Base-by-base conservation (phyloP, 2,888 invertebrate species). In the Harpalus rubripes region DNA sequence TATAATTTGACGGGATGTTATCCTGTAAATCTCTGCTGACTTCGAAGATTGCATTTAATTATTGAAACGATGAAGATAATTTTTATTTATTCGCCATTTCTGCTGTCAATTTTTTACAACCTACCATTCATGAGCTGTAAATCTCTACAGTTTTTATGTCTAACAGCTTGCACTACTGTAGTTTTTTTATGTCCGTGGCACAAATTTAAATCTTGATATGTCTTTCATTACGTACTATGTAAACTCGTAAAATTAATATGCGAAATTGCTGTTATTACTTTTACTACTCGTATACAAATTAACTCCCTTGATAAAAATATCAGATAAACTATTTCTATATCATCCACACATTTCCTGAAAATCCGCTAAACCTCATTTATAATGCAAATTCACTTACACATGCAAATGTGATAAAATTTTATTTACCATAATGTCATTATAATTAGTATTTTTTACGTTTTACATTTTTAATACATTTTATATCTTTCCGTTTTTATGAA, bases 1-100 rank as follows among this genome's bases (percentile, higher is more conserved):
- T 74, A 74, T 74, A 74, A 74, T 74, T 74, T 74, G 72, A 74
- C 52, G 72, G 72, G 72, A 74, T 74, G 72, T 74, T 74, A 74
- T 74, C 72, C 44, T 68, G 72, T 74, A 74, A 41, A 74, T 74
- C 44, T 74, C 44, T 74, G 72, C 72, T 74, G 72, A 74, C 72
- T 74, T 74, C 44, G 44, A 16, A 74, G 44, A 74, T 74, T 74
- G 72, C 72, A 74, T 74, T 74, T 74, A 74, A 74, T 74, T 74
- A 74, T 74, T 41, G 72, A 74, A 74, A 74, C 41, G 72, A 74
- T 74, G 44, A 74, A 74, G 72, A 74, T 44, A 74, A 74, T 74
- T 74, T 74, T 74, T 74, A 72, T 74, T 68, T 68, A 39, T 68
- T 68, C 32, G 32, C 68, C 1, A 68, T 68, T 68, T 68, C 15